phyloP scores from a whole-genome alignment of 2,113 vertebrate species.

The Dolichotis patagonum region DNA sequence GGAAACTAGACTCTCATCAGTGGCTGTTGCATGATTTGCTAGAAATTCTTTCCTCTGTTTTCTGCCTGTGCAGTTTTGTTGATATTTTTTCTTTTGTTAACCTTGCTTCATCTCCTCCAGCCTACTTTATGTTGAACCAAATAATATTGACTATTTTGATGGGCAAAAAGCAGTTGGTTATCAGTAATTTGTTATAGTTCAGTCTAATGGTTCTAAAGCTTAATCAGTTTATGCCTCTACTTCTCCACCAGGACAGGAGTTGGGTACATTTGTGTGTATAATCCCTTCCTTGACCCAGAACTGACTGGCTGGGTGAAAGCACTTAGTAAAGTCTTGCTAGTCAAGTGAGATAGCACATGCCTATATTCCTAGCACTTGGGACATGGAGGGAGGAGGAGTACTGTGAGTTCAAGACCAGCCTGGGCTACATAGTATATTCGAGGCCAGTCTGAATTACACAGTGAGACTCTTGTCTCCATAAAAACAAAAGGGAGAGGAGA shows the following conservation, averaged over 20 bases:
- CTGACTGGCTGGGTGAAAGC: neutral
- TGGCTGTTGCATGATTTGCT: neutral
- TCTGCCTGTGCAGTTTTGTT: neutral
- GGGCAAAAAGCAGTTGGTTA: conserved; percentile 15
- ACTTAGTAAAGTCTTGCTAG: conserved; percentile 17
- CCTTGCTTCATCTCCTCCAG: neutral
- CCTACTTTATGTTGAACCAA: neutral
- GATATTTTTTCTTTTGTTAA: neutral
- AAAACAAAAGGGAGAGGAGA: neutral
- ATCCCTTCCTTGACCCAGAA: neutral
- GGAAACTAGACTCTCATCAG: neutral
- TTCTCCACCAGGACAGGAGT: neutral
- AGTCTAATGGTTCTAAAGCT: conserved; percentile 29
- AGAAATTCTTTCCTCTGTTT: neutral
- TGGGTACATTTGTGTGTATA: neutral
- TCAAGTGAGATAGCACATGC: neutral
- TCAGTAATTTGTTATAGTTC: conserved; percentile 5
- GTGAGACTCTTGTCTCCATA: neutral
- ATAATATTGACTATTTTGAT: conserved; percentile 19
- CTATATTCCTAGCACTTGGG: neutral
- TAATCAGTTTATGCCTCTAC: neutral
- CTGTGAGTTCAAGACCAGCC: too few species aligned
- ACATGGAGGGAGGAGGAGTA: too few species aligned
- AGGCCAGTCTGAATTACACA: neutral
- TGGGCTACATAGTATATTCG: too few species aligned